Evolutionary conservation across 1,140 invertebrate species (phyloP).

Genomic region (Drosophila lacteicornis): DNA sequence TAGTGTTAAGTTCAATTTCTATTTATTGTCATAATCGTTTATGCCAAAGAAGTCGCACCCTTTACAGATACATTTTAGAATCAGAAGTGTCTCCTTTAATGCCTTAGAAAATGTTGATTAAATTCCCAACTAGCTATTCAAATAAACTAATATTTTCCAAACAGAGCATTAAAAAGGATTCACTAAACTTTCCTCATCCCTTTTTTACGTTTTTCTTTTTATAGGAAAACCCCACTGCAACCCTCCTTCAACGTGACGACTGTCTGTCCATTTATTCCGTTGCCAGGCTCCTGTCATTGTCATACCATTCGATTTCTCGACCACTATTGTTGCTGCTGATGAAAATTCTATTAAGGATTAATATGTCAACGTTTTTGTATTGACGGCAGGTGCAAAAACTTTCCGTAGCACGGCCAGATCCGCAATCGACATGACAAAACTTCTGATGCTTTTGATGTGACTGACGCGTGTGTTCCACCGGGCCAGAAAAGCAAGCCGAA

Average conservation of each 20-base stretch:
- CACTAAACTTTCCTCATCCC: neutral
- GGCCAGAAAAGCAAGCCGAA: conserved; percentile 1
- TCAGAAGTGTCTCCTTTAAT: too few species aligned
- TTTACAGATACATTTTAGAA: too few species aligned
- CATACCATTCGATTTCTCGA: conserved; percentile 28
- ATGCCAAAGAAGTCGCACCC: too few species aligned
- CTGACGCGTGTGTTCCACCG: conserved; percentile 56
- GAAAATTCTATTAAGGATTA: conserved; percentile 81
- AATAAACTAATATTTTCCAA: neutral
- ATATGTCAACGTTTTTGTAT: conserved; percentile 74
- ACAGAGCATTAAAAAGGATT: neutral
- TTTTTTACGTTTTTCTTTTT: neutral
- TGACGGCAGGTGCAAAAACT: conserved; percentile 66
- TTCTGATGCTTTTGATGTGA: conserved; percentile 78
- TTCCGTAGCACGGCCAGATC: conserved; percentile 48
- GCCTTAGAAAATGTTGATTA: too few species aligned
- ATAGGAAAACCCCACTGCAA: neutral
- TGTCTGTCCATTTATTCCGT: conserved; percentile 14
- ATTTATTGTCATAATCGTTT: too few species aligned
- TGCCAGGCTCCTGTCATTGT: conserved; percentile 42
- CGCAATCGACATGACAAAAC: conserved; percentile 70
- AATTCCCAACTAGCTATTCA: neutral
- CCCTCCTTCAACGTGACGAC: conserved; percentile 2
- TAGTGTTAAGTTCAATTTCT: too few species aligned
- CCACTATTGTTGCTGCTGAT: conserved; percentile 52